Base-by-base conservation (phyloP, 2,797 vertebrate genomes). In the Megalops cyprinoides region DNA sequence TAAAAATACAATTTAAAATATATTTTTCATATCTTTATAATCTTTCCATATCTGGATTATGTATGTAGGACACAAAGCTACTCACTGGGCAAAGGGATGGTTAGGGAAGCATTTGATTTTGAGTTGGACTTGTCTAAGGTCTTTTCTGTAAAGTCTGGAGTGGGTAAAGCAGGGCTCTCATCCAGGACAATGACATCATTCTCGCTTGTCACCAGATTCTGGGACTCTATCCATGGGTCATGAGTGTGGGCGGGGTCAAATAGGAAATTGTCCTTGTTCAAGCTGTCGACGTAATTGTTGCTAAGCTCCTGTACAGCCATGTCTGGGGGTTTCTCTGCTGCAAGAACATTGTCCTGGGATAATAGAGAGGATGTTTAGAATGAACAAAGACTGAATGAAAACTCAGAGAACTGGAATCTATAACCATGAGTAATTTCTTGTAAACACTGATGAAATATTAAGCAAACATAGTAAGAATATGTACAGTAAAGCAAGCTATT, bases 321-420 rank as follows among this genome's bases (percentile, higher is more conserved):
- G 0, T 93, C 92, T 0, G 97, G 96, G 82, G 96, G 95, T 86
- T 94, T 96, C 90, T 98, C 97, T 75, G 94, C 95, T 76, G 94
- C 94, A 14, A 96, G 91, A 55, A 96, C 82, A 80, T 94, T 95
- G 58, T 95, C 96, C 98, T 99, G 88, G 82, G 86, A 92, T 80
- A 88, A 34, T 90, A 84, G 20, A 23, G 31, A 53, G 73, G 69
- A 71, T 10, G 14, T 10, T 28, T 69, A 28, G 65, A n/a, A n/a
- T n/a, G 71, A 8, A 53, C 20, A 44, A 39, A 71, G 67, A 7
- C n/a, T n/a, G n/a, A n/a, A n/a, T n/a, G n/a, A n/a, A n/a, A n/a
- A n/a, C n/a, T n/a, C n/a, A 67, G 15, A 67, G 44, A 44, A 71
- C 39, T n/a, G 18, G 34, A 23, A 71, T n/a, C 7, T 20, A 71